Evolutionary conservation across 2,797 vertebrate species (phyloP).

Genomic region (Denticeps clupeoides): DNA sequence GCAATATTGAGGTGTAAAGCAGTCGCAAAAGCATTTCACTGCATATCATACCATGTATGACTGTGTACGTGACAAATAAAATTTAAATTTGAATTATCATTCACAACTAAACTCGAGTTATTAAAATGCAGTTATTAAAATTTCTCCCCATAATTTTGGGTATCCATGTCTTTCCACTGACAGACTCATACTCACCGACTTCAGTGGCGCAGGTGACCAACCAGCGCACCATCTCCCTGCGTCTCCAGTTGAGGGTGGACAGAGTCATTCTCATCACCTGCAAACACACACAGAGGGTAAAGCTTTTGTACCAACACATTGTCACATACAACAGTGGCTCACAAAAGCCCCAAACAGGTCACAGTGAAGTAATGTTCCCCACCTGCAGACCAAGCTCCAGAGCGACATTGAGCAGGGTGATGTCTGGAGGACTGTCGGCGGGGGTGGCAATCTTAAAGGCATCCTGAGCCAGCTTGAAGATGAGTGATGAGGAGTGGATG

Average conservation of each 20-base stretch:
- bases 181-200: conserved; percentile 75
- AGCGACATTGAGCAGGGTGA: conserved; percentile 88
- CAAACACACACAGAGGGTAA: conserved; percentile 11
- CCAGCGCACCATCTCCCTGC: conserved; percentile 98
- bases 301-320: not conserved
- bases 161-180: not conserved
- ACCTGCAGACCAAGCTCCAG: conserved; percentile 94
- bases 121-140: too few relatives aligned
- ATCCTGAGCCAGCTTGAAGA: conserved; percentile 96
- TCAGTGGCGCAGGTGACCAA: conserved; percentile 94
- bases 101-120: too few relatives aligned
- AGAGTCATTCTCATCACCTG: conserved; percentile 99
- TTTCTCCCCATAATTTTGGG: too few relatives aligned
- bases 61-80: too few relatives aligned
- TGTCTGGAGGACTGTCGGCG: conserved; percentile 81
- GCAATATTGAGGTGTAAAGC: too few relatives aligned
- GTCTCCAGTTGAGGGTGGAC: conserved; percentile 94
- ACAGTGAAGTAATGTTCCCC: conserved; percentile 30
- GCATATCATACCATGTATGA: too few relatives aligned
- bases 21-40: too few relatives aligned
- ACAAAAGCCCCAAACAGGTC: conserved; percentile 2
- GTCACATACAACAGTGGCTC: not conserved
- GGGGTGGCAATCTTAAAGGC: conserved; percentile 96
- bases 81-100: too few relatives aligned
- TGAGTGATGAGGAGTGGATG: conserved; percentile 94